Evolutionary conservation across 1,140 invertebrate species (phyloP), one percentile per base, ranked within the genome.

Genomic region (Elysia chlorotica): DNA sequence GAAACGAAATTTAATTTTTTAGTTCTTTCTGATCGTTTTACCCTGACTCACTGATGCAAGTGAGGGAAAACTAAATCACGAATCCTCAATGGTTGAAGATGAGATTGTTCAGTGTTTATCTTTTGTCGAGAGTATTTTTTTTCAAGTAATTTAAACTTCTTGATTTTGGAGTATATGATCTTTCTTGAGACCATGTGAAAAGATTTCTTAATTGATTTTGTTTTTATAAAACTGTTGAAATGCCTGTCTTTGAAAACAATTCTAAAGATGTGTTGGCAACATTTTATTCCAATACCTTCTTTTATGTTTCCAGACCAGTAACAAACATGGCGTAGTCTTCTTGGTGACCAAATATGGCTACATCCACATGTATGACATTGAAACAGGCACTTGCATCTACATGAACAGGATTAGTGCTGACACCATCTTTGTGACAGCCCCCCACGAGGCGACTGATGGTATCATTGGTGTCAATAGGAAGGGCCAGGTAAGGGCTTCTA

Each of bases 321-420:
- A 71, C 1, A 99, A 99, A 87, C 98, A 99, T 87, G 96, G 98
- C 89, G 94, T 99, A 66, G 95, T 99, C 80, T 99, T 99, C 90
- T 90, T 99, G 76, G 99, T 99, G 79, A 99, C 98, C 53, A 99
- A 99, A 88, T 99, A 99, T 89, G 98, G 98, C 6, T 99, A 99
- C 89, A 96, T 99, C 78, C 98, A 99, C 89, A 91, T 99, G 88
- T 99, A 99, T 86, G 98, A 99, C 86, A 95, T 99, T 82, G 98
- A 99, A 89, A 97, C 95, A 48, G 98, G 95, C 23, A 97, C 95
- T 14, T 99, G 97, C 86, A 99, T 99, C 81, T 99, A 98, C 89
- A 99, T 99, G 96, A 99, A 99, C 90, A 92, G 98, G 65, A 99
- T 99, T 82, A 99, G 96, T 69, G 94, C 95, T 3, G 98, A 99